Base-by-base conservation (phyloP, 2,797 vertebrate genomes). In the Amblyopsis hoosieri region DNA sequence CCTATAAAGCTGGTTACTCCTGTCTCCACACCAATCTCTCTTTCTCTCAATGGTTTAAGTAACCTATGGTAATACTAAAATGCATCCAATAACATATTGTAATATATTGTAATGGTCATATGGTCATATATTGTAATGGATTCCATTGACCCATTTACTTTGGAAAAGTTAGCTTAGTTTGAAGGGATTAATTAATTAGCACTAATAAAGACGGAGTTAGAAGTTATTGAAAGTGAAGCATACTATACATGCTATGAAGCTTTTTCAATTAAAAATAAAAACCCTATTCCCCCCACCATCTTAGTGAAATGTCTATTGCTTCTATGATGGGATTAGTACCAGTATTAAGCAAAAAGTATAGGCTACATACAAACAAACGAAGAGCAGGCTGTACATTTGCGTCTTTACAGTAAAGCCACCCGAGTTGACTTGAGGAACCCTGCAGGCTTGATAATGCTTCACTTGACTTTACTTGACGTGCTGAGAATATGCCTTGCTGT, bases 391-490 rank as follows among this genome's bases (percentile, higher is more conserved):
- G 10, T 55, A 29, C n/a, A 46, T 63, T 63, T 56, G 45, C 56
- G 50, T 51, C 29, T 67, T 8, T 33, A 49, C 14, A 50, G 54
- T 70, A 19, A 59, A 62, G 59, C 61, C 47, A 72, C 64, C 57
- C 61, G 66, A 64, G 59, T 33, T 55, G 23, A 55, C n/a, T 7
- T 50, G 6, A 49, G n/a, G 57, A 42, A 67, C 58, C 63, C 77
- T 47, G 62, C 72, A 55, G 72, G 71, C 69, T 69, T 71, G 72
- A 73, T 79, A 74, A 76, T 70, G 67, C 68, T 81, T 74, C 59
- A 67, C 64, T 83, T 77, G 66, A 50, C 75, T 80, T 73, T 76
- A 64, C 68, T 71, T 75, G 66, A 52, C 62, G 64, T 69, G 61
- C 79, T 66, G 48, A 61, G 59, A 71, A 45, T 54, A 76, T 54